Evolutionary conservation across 2,797 vertebrate species (phyloP).

Genomic region (Acanthis flammea): DNA sequence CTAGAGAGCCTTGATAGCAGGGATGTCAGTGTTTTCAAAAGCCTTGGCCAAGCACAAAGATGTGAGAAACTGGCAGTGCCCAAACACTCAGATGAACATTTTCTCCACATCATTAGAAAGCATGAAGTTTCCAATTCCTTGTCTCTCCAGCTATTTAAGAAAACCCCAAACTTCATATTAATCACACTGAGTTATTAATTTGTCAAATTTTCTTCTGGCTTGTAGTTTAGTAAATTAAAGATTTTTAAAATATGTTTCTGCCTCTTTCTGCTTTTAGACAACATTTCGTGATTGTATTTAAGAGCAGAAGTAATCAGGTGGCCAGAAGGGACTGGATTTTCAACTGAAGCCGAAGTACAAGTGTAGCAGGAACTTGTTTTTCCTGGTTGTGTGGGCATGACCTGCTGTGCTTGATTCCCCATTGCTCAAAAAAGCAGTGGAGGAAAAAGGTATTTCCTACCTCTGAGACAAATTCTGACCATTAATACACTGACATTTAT

Average conservation of each 20-base stretch:
- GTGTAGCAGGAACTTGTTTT: neutral
- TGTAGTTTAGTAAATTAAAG: neutral
- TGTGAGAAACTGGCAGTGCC: neutral
- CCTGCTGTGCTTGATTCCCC: neutral
- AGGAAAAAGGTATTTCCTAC: neutral
- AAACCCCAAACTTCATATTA: neutral
- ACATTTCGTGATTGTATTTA: neutral
- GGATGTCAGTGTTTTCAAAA: neutral
- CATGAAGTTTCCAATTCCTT: neutral
- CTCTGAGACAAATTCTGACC: neutral
- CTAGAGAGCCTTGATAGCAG: neutral
- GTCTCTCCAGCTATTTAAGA: neutral
- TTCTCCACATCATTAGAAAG: neutral
- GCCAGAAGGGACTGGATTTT: neutral
- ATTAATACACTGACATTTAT: neutral
- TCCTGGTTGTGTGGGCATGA: neutral
- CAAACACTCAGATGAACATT: neutral
- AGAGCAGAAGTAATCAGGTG: neutral
- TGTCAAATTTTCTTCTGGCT: neutral
- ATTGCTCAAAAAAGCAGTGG: neutral
- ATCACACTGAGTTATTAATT: neutral
- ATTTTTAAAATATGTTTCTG: neutral
- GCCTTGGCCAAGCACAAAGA: neutral
- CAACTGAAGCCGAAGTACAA: neutral
- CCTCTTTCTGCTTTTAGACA: neutral